phyloP scores from a whole-genome alignment of 1,140 invertebrate species.

The Dinoponera quadriceps region DNA sequence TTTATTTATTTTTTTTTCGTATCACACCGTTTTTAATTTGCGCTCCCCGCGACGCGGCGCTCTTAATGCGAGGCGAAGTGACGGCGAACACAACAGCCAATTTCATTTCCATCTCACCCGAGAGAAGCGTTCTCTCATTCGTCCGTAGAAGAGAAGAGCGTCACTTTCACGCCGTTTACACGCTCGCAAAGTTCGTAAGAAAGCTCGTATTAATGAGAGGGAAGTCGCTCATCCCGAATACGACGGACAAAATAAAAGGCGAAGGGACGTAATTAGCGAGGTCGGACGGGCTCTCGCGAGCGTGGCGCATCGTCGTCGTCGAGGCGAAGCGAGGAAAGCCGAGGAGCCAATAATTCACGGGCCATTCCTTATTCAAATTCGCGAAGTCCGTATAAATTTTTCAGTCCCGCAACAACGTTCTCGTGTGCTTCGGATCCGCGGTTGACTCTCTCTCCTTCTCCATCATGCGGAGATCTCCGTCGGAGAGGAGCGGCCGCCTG shows the following conservation, averaged over 20 bases:
- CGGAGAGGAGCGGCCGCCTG: neutral
- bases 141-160: neutral
- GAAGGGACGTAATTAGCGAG: constrained; percentile 50
- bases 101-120: constrained; percentile 51
- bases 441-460: neutral
- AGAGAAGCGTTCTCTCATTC: constrained; percentile 14
- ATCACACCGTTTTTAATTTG: neutral
- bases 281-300: neutral
- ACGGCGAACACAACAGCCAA: constrained; percentile 46
- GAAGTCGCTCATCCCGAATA: neutral
- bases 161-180: constrained; percentile 53
- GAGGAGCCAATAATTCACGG: constrained; percentile 69
- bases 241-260: constrained; percentile 43
- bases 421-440: neutral
- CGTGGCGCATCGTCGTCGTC: constrained; percentile 36
- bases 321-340: constrained; percentile 54
- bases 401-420: neutral
- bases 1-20: constrained; percentile 15
- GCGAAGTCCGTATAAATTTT: constrained; percentile 19
- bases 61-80: constrained; percentile 42
- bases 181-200: constrained; percentile 48
- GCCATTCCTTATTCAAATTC: constrained; percentile 72
- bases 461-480: no score
- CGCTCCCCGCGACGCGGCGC: neutral
- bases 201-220: constrained; percentile 44